These are phyloP conservation scores for Tetragnatha versicolor DNA, from an alignment of 1,140 invertebrate genomes.

Conservation along the genomic window DNA sequence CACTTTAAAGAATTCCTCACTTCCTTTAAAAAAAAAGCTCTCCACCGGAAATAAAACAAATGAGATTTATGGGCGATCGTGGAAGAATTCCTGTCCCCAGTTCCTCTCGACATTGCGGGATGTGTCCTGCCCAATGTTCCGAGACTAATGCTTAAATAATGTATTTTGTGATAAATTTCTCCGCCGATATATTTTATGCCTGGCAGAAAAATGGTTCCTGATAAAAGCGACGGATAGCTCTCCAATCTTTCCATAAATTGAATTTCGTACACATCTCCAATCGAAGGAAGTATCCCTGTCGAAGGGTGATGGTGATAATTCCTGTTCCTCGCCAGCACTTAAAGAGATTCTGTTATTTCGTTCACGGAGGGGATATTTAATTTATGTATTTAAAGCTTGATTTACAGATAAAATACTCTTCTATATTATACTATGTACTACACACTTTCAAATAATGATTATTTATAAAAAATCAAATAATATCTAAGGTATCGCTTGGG, in stretches of 20 bases:
- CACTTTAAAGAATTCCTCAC: background rate
- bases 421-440: no score
- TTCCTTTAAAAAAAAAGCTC: background rate
- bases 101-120: conserved; percentile 11
- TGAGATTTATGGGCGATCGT: conserved; percentile 24
- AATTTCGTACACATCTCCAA: conserved; percentile 11
- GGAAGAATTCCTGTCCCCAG: conserved; percentile 2
- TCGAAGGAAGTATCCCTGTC: no score
- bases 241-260: conserved; percentile 19
- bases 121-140: conserved; percentile 19
- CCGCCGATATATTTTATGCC: conserved; percentile 23
- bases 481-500: no score
- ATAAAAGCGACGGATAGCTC: conserved; percentile 28
- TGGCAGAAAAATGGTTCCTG: conserved; percentile 9
- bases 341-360: no score
- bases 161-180: conserved; percentile 29
- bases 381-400: no score
- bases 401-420: no score
- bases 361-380: no score
- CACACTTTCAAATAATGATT: no score
- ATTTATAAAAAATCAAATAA: no score
- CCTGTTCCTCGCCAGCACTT: no score
- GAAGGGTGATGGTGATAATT: no score
- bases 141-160: conserved; percentile 40
- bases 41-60: background rate